Evolutionary conservation across 2,113 vertebrate species (phyloP).

Genomic region (Carollia perspicillata): DNA sequence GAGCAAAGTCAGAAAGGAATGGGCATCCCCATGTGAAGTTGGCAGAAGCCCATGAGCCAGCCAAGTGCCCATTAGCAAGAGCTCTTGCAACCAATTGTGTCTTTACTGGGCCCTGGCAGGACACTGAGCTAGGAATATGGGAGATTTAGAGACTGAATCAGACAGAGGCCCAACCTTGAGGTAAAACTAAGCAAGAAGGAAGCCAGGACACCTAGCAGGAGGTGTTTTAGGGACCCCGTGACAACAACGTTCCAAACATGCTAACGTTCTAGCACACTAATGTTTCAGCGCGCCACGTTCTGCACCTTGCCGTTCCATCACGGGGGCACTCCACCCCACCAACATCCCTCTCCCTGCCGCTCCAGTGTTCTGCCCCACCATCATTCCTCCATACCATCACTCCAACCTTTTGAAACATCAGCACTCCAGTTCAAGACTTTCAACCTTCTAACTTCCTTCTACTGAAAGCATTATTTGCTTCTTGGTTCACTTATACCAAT

Average conservation of each 20-base stretch:
- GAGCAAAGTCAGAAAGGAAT: not conserved
- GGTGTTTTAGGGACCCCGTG: not conserved
- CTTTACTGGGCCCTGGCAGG: not conserved
- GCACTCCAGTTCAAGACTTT: not conserved
- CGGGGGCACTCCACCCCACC: not conserved
- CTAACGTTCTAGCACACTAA: not conserved
- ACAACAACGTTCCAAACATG: constrained; percentile 18
- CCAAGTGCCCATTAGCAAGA: not conserved
- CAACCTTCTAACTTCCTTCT: not conserved
- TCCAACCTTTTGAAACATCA: not conserved
- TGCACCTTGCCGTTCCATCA: not conserved
- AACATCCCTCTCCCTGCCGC: not conserved
- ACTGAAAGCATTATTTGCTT: constrained; percentile 13
- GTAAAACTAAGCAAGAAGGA: constrained; percentile 12
- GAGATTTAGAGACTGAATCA: not conserved
- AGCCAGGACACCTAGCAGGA: not conserved
- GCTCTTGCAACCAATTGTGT: not conserved
- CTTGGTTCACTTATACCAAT: not conserved
- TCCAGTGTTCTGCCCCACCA: not conserved
- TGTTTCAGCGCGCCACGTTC: not conserved
- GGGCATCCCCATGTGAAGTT: not conserved
- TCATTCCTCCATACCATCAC: not conserved
- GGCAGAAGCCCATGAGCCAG: not conserved
- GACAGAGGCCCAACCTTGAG: not conserved
- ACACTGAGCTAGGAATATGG: not conserved